A percentile compares a stretch with the other conserved stretches of the same genome.
Conservation (phyloP, 2,797 vertebrate genomes). For the Semotilus atromaculatus region DNA sequence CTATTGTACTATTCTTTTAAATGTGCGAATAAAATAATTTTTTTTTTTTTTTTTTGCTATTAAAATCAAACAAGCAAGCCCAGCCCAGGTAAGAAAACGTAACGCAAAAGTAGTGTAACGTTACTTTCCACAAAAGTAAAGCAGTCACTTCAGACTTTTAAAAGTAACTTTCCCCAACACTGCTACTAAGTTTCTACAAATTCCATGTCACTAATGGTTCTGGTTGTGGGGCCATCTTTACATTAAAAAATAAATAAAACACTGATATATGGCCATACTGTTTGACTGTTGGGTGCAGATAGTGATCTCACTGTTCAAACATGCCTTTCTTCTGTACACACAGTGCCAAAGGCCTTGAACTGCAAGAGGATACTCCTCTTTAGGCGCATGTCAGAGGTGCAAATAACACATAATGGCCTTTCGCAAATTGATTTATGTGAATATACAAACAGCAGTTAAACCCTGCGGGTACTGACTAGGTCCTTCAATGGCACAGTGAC, state of each 20-base stretch:
- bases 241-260: neutral
- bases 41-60: too few relatives aligned
- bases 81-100: too few relatives aligned
- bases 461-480: constrained; percentile 31
- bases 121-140: too few relatives aligned
- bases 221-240: too few relatives aligned
- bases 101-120: too few relatives aligned
- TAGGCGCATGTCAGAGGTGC: constrained; percentile 56
- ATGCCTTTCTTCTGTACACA: constrained; percentile 65
- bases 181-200: too few relatives aligned
- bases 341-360: constrained; percentile 49
- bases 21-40: too few relatives aligned
- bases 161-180: too few relatives aligned
- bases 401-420: constrained; percentile 53
- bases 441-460: constrained; percentile 62
- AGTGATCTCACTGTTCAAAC: constrained; percentile 68
- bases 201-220: too few relatives aligned
- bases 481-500: constrained; percentile 27
- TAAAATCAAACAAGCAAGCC: too few relatives aligned
- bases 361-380: constrained; percentile 45
- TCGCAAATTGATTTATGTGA: constrained; percentile 59
- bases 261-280: constrained; percentile 31
- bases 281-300: constrained; percentile 60
- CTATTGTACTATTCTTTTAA: too few relatives aligned
- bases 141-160: too few relatives aligned